These are phyloP conservation scores for Barnardius zonarius DNA, from an alignment of 2,113 vertebrate species.

Conservation along the genomic window DNA sequence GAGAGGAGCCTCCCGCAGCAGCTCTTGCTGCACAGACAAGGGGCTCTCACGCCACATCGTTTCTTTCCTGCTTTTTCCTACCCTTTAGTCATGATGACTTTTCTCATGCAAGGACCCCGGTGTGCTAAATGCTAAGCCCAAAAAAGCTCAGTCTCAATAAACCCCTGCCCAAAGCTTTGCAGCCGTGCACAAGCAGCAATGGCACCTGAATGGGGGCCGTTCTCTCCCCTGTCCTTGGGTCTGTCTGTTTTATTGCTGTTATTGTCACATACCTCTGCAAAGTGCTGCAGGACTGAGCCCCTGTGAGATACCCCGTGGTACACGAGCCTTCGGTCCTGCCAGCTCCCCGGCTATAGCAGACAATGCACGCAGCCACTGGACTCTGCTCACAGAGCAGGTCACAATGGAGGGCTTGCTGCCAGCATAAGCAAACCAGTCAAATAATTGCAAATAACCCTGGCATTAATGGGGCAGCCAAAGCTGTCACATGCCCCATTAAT, in stretches of 20 bases:
- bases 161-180: fast-evolving
- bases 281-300: background rate
- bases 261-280: background rate
- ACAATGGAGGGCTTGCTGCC: background rate
- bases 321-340: background rate
- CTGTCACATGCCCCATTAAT: fast-evolving
- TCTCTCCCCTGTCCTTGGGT: fast-evolving
- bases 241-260: background rate
- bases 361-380: fast-evolving
- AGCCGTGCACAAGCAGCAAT: fast-evolving
- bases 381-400: background rate
- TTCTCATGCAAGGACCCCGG: background rate
- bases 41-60: fast-evolving
- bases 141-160: background rate
- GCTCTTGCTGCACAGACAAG: background rate
- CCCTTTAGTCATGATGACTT: background rate
- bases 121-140: background rate
- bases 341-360: background rate
- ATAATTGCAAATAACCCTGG: background rate
- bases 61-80: background rate
- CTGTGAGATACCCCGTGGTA: fast-evolving
- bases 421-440: background rate
- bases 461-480: background rate
- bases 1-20: background rate
- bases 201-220: fast-evolving